Evolutionary conservation across 2,797 vertebrate species (phyloP), one percentile per base, ranked within the genome.

Genomic region (Neosalanx taihuensis): DNA sequence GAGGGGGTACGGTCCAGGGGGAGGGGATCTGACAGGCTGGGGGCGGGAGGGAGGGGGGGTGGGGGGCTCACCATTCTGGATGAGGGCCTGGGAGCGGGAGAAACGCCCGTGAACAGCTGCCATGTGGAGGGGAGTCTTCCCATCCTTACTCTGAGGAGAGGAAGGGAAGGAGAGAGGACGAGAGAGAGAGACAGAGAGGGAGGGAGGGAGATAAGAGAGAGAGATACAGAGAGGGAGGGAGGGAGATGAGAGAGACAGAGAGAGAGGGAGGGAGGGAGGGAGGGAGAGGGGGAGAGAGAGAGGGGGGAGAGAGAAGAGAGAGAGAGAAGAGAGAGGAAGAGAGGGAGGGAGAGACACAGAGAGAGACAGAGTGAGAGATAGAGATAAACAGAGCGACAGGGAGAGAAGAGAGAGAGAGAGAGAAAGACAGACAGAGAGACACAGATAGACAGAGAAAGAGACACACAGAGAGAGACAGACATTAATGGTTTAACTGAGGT

Each of bases 91-190:
- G 68, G 96, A 97, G 92, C 96, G 94, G 89, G 97, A 98, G 92
- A 98, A 98, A 90, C 96, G 92, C 85, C 97, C 97, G 60, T 98
- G 96, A 75, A 98, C 95, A 3, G 96, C 96, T 65, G 97, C 96
- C 97, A 98, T 97, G 85, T 99, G 97, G 76, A 99, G 93, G 41
- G 97, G 96, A 64, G 95, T 99, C 91, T 97, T 99, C 15, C 96
- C 95, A 81, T 98, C 97, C 90, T 96, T 97, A 91, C 97, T 98
- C 97, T 99, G 91, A 67, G 74, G 63, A 76, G 57, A 77, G 10
- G n/a, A 70, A 72, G n/a, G 6, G 31, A 58, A 1, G 12, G 10
- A 46, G 26, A 51, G 33, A 23, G 18, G 3, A 6, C 6, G 29
- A 41, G 17, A 61, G 31, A 67, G 10, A 77, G 15, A 78, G 30